Percentiles rank a stretch among this genome's conserved stretches.
Evolutionary conservation across 2,113 vertebrate genomes (phyloP).

Genomic region (Felis catus): F.catus_Fca126_mat1.0 CM031413.1:40001501-40002000

Average conservation of each 20-base stretch:
- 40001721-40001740: not conserved
- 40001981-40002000: not conserved
- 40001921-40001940: not conserved
- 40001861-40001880: too few species aligned
- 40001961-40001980: not conserved
- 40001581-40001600: not conserved
- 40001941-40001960: not conserved
- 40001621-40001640: not conserved
- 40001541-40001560: not conserved
- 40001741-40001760: not conserved
- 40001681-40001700: not conserved
- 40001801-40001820: not conserved
- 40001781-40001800: not conserved
- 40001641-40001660: not conserved
- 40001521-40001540: not conserved
- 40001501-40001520: not conserved
- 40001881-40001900: not conserved
- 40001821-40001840: not conserved
- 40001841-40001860: not conserved
- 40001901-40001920: not conserved
- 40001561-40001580: not conserved
- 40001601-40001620: not conserved
- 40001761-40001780: not conserved
- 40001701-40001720: not conserved
- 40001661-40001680: not conserved